Conservation (phyloP, 2,888 invertebrate genomes). For the Heteromurus nitidus region DNA sequence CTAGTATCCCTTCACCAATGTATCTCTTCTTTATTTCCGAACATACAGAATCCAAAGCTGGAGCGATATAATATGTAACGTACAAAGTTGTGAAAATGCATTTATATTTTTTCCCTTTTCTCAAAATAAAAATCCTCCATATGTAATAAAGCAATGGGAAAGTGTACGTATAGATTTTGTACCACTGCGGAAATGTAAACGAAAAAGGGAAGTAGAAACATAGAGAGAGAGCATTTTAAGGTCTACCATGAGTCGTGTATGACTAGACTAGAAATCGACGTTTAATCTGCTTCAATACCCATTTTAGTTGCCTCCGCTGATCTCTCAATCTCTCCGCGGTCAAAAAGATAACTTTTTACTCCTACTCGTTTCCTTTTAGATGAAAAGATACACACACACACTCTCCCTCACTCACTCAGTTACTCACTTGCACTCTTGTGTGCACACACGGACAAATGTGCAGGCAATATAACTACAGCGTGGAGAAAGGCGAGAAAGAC, state of each 20-base stretch:
- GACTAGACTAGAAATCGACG: constrained; percentile 73
- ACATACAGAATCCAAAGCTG: too few species aligned
- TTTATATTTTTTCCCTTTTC: too few species aligned
- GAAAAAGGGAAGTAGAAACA: constrained; percentile 7
- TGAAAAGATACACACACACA: constrained; percentile 7
- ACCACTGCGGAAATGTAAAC: neutral
- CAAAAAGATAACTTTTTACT: constrained; percentile 50
- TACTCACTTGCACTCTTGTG: neutral
- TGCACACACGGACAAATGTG: too few species aligned
- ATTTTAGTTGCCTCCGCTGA: constrained; percentile 65
- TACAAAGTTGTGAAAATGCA: too few species aligned
- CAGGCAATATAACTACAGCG: neutral
- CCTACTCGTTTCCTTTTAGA: constrained; percentile 24
- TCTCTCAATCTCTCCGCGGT: constrained; percentile 64
- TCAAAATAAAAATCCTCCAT: too few species aligned
- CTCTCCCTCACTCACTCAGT: neutral
- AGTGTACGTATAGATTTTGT: neutral
- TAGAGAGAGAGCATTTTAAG: constrained; percentile 47
- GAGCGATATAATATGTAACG: too few species aligned
- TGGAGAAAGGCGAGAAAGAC: neutral
- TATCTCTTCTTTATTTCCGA: too few species aligned
- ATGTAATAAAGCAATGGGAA: constrained; percentile 6
- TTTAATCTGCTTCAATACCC: constrained; percentile 71
- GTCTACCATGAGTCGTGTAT: constrained; percentile 56
- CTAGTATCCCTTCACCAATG: neutral